Evolutionary conservation across 1,140 invertebrate species (phyloP).

Genomic region (Trichoplusia ni): DNA sequence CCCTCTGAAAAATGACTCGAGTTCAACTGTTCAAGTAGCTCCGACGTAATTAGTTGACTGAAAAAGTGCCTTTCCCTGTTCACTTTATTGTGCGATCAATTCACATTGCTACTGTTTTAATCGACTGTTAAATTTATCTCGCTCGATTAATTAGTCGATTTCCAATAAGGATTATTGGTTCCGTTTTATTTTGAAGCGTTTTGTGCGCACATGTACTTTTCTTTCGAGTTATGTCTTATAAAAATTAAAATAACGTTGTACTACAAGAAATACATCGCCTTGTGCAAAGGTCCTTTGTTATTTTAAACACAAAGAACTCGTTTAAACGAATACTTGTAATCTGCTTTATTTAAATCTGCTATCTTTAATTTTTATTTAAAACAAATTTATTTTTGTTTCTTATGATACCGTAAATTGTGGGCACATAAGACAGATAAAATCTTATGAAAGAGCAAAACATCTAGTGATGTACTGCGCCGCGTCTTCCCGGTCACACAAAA

Average conservation of each 20-base stretch:
- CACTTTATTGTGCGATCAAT: conserved; percentile 48
- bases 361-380: too few species aligned
- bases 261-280: too few species aligned
- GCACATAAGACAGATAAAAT: background rate
- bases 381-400: too few species aligned
- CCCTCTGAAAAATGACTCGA: conserved; percentile 67
- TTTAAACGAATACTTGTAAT: too few species aligned
- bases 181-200: background rate
- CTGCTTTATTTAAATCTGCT: too few species aligned
- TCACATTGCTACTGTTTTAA: conserved; percentile 46
- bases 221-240: background rate
- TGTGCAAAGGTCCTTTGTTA: too few species aligned
- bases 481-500: conserved; percentile 24
- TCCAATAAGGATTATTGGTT: conserved; percentile 14
- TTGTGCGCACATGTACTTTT: conserved; percentile 2
- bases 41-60: conserved; percentile 71
- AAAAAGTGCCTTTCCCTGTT: conserved; percentile 70
- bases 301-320: too few species aligned
- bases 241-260: conserved; percentile 5
- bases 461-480: conserved; percentile 14
- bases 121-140: conserved; percentile 32
- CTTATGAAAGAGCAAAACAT: background rate
- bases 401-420: too few species aligned
- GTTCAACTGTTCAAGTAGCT: conserved; percentile 62
- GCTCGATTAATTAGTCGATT: conserved; percentile 28